Evolutionary conservation across 2,888 invertebrate species (phyloP).

Genomic region (Autographa gamma): DNA sequence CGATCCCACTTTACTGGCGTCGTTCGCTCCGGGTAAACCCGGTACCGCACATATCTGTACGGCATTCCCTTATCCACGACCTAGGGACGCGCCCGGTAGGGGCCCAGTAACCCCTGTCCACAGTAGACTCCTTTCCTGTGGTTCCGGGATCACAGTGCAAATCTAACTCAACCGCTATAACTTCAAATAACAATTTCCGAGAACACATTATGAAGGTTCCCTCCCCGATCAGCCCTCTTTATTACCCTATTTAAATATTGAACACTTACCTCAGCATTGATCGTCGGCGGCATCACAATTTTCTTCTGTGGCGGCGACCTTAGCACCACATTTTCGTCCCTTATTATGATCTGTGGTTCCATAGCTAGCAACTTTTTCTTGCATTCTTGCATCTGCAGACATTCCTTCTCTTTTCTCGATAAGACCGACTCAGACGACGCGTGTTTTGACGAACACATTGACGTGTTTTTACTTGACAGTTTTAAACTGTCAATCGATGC

Average conservation of each 20-base stretch:
- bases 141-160: too few relatives aligned
- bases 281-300: slow-evolving; percentile 83
- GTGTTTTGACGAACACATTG: slow-evolving; percentile 81
- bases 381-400: slow-evolving; percentile 85
- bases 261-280: slow-evolving; percentile 82
- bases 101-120: too few relatives aligned
- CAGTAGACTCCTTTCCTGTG: too few relatives aligned
- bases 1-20: too few relatives aligned
- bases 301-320: slow-evolving; percentile 87
- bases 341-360: slow-evolving; percentile 85
- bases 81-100: too few relatives aligned
- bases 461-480: slow-evolving; percentile 83
- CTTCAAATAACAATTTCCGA: slow-evolving; percentile 17
- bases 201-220: slow-evolving; percentile 13
- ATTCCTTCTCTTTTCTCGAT: slow-evolving; percentile 84
- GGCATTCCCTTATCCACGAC: too few relatives aligned
- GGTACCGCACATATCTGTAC: too few relatives aligned
- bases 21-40: too few relatives aligned
- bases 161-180: slow-evolving; percentile 9
- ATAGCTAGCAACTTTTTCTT: slow-evolving; percentile 85
- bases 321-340: slow-evolving; percentile 84
- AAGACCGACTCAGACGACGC: slow-evolving; percentile 85
- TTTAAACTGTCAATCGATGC: slow-evolving; percentile 85
- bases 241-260: slow-evolving; percentile 56
- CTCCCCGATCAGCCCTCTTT: slow-evolving; percentile 34